Evolutionary conservation across 2,888 invertebrate species (phyloP).

Genomic region (Neoascia interrupta): DNA sequence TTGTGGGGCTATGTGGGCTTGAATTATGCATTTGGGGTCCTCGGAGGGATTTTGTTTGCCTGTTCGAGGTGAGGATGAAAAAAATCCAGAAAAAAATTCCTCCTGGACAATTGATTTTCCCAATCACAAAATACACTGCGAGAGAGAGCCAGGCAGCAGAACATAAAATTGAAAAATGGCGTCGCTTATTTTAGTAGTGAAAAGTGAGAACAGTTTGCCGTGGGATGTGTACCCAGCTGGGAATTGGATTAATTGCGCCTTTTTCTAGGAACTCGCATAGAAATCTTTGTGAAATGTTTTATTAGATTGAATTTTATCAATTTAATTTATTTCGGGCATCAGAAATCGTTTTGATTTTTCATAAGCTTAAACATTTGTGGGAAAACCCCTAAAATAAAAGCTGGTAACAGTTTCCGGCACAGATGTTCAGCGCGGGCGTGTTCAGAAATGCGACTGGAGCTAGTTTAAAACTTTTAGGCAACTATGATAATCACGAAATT

Average conservation of each 20-base stretch:
- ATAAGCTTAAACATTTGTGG: background rate
- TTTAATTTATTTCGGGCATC: background rate
- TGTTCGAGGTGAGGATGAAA: constrained; percentile 34
- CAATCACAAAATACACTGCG: constrained; percentile 67
- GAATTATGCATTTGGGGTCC: constrained; percentile 51
- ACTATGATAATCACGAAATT: too few relatives aligned
- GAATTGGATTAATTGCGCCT: background rate
- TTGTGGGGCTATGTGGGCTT: constrained; percentile 25
- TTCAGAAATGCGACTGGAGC: constrained; percentile 26
- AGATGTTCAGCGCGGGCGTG: constrained; percentile 34
- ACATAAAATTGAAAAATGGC: constrained; percentile 65
- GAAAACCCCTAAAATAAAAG: background rate
- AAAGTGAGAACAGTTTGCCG: constrained; percentile 47
- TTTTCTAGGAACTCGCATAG: too few relatives aligned
- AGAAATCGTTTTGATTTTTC: background rate
- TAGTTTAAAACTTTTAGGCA: too few relatives aligned
- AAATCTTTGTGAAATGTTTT: too few relatives aligned
- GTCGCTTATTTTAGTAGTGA: constrained; percentile 39
- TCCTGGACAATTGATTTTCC: constrained; percentile 67
- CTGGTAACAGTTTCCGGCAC: constrained; percentile 34
- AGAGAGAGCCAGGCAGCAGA: constrained; percentile 67
- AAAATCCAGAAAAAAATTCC: constrained; percentile 57
- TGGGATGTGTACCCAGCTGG: constrained; percentile 27
- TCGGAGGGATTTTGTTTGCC: constrained; percentile 58
- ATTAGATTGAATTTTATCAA: too few relatives aligned